These are phyloP conservation scores for Eledone cirrhosa DNA, from an alignment of 2,888 invertebrate genomes.

Conservation along the genomic window DNA sequence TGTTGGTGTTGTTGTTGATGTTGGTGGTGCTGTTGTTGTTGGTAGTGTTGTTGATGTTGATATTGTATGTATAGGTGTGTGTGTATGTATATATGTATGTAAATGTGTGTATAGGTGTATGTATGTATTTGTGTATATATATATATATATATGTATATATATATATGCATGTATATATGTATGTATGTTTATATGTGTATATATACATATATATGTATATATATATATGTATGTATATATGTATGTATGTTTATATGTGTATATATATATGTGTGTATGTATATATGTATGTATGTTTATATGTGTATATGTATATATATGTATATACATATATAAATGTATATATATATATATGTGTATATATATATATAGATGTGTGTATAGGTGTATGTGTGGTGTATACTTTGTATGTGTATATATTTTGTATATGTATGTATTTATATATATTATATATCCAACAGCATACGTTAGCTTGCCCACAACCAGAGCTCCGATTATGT, in stretches of 20 bases:
- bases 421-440: not conserved
- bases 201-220: not conserved
- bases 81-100: not conserved
- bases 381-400: not conserved
- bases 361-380: not conserved
- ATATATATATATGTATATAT: not conserved
- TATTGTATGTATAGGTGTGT: too few species aligned
- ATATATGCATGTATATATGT: not conserved
- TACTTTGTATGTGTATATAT: not conserved
- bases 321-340: not conserved
- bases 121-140: not conserved
- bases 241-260: not conserved
- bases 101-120: not conserved
- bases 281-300: not conserved
- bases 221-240: not conserved
- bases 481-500: too few species aligned
- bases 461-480: too few species aligned
- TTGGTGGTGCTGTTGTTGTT: too few species aligned
- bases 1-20: too few species aligned
- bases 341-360: not conserved
- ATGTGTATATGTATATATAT: not conserved
- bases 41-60: too few species aligned
- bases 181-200: not conserved
- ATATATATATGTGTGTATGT: not conserved
- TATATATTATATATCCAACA: too few species aligned